Evolutionary conservation across 2,797 vertebrate genomes (phyloP).

Genomic region (Notamacropus eugenii): DNA sequence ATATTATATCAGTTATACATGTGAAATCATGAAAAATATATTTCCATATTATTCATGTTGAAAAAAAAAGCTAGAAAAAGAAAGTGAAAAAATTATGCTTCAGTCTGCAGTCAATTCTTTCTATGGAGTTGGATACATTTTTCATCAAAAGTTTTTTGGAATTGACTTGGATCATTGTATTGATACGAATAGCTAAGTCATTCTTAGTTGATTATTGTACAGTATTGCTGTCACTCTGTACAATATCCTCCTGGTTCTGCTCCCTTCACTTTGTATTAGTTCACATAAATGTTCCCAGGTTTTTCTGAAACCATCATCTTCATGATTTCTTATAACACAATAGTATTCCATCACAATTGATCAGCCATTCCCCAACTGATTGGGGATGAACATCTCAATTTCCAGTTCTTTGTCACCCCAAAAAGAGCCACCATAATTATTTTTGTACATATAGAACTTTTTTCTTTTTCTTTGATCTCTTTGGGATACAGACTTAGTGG

Average conservation of each 20-base stretch:
- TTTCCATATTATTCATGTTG: neutral
- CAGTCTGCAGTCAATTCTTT: neutral
- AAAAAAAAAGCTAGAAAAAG: neutral
- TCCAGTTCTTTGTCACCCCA: neutral
- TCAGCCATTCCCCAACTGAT: neutral
- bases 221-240: neutral
- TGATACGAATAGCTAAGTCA: neutral
- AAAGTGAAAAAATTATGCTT: neutral
- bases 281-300: neutral
- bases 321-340: neutral
- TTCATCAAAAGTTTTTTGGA: neutral
- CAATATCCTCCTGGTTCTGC: neutral
- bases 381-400: neutral
- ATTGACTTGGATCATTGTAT: neutral
- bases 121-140: neutral
- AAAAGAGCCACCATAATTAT: neutral
- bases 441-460: neutral
- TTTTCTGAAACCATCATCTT: neutral
- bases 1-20: neutral
- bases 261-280: neutral
- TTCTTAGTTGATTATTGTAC: neutral
- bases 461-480: neutral
- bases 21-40: neutral
- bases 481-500: neutral
- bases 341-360: neutral